Percentiles rank a stretch among this genome's conserved stretches.
Evolutionary conservation across 2,888 invertebrate species (phyloP).

Genomic region (Lathronympha strigana): DNA sequence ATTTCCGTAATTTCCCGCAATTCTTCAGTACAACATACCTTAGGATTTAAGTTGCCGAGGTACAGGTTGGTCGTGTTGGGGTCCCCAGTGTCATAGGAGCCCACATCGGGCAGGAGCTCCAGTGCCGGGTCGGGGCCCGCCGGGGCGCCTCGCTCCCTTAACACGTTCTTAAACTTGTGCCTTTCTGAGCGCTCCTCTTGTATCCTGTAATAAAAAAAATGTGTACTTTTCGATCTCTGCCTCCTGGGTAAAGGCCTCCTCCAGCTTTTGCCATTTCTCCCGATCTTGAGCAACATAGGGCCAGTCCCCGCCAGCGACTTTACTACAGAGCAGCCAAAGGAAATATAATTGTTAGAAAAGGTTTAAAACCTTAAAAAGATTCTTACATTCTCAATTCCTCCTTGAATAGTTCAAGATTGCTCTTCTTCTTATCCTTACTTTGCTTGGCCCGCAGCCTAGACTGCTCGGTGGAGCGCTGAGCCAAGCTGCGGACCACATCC

Average conservation of each 20-base stretch:
- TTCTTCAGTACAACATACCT: constrained; percentile 87
- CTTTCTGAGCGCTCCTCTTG: constrained; percentile 99
- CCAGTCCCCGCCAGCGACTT: too few species aligned
- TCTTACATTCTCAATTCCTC: constrained; percentile 97
- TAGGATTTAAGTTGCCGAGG: constrained; percentile 98
- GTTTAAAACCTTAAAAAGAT: not conserved
- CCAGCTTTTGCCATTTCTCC: too few species aligned
- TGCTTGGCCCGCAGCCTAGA: constrained; percentile 61
- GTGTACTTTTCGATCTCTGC: too few species aligned
- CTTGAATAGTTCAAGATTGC: constrained; percentile 98
- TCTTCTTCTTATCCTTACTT: constrained; percentile 93
- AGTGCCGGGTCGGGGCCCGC: constrained; percentile 61
- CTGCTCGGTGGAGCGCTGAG: constrained; percentile 77
- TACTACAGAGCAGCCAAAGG: too few species aligned
- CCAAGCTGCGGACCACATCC: constrained; percentile 78
- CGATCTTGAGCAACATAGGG: too few species aligned
- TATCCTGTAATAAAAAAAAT: constrained; percentile 85
- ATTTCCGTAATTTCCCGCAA: too few species aligned
- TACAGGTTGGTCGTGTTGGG: constrained; percentile 99
- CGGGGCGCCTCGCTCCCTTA: constrained; percentile 78
- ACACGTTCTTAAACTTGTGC: constrained; percentile 93
- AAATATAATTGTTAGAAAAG: too few species aligned
- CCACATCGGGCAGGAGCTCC: constrained; percentile 83
- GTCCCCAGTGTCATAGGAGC: constrained; percentile 97
- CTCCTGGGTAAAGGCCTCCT: too few species aligned